Evolutionary conservation across 2,888 invertebrate genomes (phyloP).

Genomic region (Electrophaes corylata): DNA sequence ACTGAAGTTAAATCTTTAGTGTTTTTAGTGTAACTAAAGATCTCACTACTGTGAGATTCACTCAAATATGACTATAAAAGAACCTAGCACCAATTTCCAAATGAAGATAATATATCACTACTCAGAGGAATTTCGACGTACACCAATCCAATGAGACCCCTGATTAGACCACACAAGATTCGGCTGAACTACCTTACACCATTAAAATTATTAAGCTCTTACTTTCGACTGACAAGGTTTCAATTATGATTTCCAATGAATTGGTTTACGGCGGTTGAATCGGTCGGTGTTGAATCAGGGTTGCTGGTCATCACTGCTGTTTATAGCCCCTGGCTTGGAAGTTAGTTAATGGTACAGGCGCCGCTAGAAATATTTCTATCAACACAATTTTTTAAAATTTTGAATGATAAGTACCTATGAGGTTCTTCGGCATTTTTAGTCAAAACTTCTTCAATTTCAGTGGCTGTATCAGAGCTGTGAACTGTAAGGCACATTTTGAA

Average conservation of each 20-base stretch:
- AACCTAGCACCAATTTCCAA: conserved; percentile 3
- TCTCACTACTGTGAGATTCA: background rate
- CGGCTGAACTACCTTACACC: background rate
- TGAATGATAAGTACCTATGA: background rate
- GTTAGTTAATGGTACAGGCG: background rate
- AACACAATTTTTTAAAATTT: background rate
- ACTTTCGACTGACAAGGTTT: background rate
- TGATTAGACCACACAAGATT: background rate
- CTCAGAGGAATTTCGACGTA: conserved; percentile 1
- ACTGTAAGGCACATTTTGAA: too few relatives aligned
- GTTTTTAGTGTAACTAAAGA: background rate
- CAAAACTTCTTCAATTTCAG: too few relatives aligned
- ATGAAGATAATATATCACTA: conserved; percentile 17
- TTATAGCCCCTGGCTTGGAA: background rate
- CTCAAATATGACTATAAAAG: conserved; percentile 4
- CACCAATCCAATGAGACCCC: background rate
- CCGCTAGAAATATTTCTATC: background rate
- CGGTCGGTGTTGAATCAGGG: background rate
- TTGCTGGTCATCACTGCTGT: background rate
- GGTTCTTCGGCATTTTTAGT: background rate
- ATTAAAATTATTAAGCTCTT: background rate
- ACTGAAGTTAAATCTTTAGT: too few relatives aligned
- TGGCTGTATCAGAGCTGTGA: too few relatives aligned
- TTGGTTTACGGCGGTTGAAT: background rate
- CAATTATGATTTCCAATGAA: background rate